Evolutionary conservation across 1,140 invertebrate species (phyloP).

Genomic region (Caenorhabditis briggsae): DNA sequence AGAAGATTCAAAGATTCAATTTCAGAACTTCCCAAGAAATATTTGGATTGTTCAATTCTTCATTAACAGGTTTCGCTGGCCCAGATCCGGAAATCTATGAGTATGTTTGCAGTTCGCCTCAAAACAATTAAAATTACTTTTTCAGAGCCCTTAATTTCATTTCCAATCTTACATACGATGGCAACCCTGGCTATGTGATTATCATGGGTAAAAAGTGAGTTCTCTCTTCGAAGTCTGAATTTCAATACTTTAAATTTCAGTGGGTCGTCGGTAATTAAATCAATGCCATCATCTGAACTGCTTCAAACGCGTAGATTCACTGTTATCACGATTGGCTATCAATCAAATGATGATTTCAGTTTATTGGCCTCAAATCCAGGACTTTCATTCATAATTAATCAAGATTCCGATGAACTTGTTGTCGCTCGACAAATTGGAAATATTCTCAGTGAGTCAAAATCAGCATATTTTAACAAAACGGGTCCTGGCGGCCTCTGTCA

Average conservation of each 20-base stretch:
- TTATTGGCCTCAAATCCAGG: neutral
- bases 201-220: neutral
- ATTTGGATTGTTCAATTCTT: neutral
- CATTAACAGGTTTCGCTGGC: neutral
- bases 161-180: neutral
- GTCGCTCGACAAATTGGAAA: conserved; percentile 3
- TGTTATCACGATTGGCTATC: neutral
- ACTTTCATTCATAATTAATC: neutral
- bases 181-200: neutral
- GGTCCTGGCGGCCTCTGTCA: too few relatives aligned
- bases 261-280: neutral
- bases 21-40: neutral
- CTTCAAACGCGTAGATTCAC: neutral
- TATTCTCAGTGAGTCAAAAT: neutral
- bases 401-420: neutral
- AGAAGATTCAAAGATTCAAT: too few relatives aligned
- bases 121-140: neutral
- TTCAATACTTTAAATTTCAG: neutral
- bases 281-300: neutral
- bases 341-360: neutral
- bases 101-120: neutral
- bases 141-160: neutral
- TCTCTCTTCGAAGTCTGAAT: neutral
- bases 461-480: too few relatives aligned
- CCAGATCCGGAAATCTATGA: neutral